Conservation (phyloP, 2,888 invertebrate species). For the Lithosia quadra region DNA sequence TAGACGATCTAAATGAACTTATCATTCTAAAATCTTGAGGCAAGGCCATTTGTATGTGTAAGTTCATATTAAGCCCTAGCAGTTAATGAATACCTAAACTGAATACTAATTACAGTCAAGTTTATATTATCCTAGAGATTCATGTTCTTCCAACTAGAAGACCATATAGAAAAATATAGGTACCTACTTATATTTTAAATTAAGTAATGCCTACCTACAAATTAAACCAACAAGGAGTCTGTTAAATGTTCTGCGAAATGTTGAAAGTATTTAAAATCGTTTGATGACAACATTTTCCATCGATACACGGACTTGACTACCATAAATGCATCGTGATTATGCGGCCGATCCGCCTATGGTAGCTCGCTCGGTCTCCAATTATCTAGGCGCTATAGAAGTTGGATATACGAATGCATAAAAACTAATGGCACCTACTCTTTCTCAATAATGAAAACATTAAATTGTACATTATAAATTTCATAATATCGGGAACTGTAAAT, state of each 20-base stretch:
- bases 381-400: constrained; percentile 74
- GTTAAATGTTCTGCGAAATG: constrained; percentile 61
- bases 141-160: constrained; percentile 38
- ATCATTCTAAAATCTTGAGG: background rate
- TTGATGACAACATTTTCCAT: constrained; percentile 84
- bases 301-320: constrained; percentile 72
- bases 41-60: constrained; percentile 13
- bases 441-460: constrained; percentile 47
- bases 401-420: constrained; percentile 69
- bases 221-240: constrained; percentile 51
- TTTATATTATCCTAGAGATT: constrained; percentile 47
- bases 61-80: constrained; percentile 23
- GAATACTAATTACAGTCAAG: constrained; percentile 14
- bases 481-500: background rate
- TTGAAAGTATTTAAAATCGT: constrained; percentile 75
- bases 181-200: constrained; percentile 35
- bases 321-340: constrained; percentile 78
- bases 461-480: constrained; percentile 34
- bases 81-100: constrained; percentile 35
- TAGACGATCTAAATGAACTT: background rate
- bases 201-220: constrained; percentile 39
- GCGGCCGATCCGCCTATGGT: constrained; percentile 78
- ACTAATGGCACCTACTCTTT: constrained; percentile 40
- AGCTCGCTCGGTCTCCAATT: constrained; percentile 77
- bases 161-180: too few species aligned